phyloP scores from a whole-genome alignment of 2,888 invertebrate genomes.

The Megaustenia siamemsis region DNA sequence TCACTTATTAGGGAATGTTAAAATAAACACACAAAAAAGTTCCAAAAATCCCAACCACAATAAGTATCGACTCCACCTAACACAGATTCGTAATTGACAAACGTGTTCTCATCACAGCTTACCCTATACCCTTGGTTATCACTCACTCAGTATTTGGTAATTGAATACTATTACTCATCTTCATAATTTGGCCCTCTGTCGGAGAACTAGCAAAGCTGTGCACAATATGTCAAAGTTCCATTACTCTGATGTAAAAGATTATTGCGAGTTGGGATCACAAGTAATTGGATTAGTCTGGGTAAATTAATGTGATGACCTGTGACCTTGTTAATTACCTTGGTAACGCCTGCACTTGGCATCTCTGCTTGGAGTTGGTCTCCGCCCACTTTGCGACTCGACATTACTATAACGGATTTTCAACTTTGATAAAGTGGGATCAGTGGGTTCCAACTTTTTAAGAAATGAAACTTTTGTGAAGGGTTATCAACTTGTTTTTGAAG shows the following conservation, averaged over 20 bases:
- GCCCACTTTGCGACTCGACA: not conserved
- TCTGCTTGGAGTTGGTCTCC: not conserved
- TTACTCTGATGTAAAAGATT: slow-evolving; percentile 7
- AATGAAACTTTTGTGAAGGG: no score
- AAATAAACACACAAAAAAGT: no score
- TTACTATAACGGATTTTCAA: no score
- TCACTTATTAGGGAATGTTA: no score
- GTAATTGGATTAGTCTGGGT: slow-evolving; percentile 8
- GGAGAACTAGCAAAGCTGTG: not conserved
- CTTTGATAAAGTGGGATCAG: no score
- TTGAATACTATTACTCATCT: not conserved
- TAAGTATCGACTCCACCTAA: not conserved
- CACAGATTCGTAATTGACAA: no score
- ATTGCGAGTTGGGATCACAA: not conserved
- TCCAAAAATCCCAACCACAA: no score
- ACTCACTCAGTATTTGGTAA: no score
- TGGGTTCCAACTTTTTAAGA: no score
- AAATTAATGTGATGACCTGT: not conserved
- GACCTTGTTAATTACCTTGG: slow-evolving; percentile 3
- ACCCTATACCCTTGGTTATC: no score
- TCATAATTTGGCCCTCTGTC: not conserved
- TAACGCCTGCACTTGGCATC: slow-evolving; percentile 7
- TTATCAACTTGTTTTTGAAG: no score
- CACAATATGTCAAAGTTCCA: not conserved
- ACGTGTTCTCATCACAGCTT: no score